Conservation (phyloP, 2,888 invertebrate species). For the Xylota sylvarum region DNA sequence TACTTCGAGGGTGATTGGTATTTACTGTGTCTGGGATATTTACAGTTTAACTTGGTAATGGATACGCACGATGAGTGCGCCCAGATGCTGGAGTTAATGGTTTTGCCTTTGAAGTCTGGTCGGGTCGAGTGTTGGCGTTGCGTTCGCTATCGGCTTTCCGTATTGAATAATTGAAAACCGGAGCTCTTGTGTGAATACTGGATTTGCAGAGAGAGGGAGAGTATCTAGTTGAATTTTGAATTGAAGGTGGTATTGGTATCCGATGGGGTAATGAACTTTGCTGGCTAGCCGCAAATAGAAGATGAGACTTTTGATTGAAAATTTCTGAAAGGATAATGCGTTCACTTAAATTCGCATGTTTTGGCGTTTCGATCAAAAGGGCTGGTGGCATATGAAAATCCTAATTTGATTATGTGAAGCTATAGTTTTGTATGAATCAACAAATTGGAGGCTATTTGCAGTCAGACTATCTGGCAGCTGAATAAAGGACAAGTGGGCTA, state of each 20-base stretch:
- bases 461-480: no score
- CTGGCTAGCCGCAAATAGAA: neutral
- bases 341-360: no score
- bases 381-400: no score
- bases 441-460: no score
- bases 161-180: slow-evolving; percentile 14
- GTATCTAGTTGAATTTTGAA: neutral
- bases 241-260: neutral
- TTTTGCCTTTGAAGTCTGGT: slow-evolving; percentile 10
- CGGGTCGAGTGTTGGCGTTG: neutral
- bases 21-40: slow-evolving; percentile 11
- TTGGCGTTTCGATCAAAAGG: no score
- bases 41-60: neutral
- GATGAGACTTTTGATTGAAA: neutral
- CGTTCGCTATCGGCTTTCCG: neutral
- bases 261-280: neutral
- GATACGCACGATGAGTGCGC: neutral
- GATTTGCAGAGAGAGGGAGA: neutral
- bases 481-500: no score
- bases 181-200: neutral
- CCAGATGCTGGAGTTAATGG: neutral
- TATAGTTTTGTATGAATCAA: no score
- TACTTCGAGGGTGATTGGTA: slow-evolving; percentile 4
- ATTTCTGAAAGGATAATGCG: neutral
- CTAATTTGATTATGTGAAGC: no score